A percentile compares a stretch with the other conserved stretches of the same genome.
Conservation (phyloP, 2,113 vertebrate genomes). For the Apteryx mantelli region DNA sequence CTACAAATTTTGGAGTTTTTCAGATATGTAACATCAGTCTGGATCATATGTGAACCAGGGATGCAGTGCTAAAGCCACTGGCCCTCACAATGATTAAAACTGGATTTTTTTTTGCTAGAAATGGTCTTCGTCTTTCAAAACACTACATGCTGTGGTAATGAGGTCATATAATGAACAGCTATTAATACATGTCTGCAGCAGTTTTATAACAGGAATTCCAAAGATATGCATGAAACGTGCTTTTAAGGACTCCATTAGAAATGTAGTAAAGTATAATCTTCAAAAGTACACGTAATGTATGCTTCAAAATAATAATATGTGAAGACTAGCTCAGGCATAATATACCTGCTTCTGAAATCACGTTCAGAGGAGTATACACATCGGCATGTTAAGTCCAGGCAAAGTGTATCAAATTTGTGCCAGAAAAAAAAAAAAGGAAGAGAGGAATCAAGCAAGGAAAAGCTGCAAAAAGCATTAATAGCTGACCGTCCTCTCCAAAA, state of each 20-base stretch:
- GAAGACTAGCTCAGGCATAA: not conserved
- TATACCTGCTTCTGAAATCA: not conserved
- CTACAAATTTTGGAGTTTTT: not conserved
- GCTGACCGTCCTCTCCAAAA: not conserved
- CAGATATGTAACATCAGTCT: not conserved
- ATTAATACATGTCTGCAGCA: not conserved
- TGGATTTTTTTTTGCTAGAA: not conserved
- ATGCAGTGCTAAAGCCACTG: not conserved
- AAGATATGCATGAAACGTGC: not conserved
- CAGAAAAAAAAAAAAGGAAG: not conserved
- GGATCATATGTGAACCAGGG: not conserved
- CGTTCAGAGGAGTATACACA: not conserved
- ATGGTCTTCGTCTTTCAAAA: not conserved
- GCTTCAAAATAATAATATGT: not conserved
- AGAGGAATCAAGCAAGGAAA: not conserved
- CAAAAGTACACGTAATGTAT: not conserved
- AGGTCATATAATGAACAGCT: not conserved
- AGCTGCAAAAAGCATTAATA: not conserved
- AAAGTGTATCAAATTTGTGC: not conserved
- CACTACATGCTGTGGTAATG: not conserved
- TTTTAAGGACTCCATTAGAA: constrained; percentile 13
- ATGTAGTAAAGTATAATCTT: not conserved
- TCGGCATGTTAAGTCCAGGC: not conserved
- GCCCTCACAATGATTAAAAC: not conserved
- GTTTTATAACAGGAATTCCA: not conserved